A percentile compares a stretch with the other conserved stretches of the same genome.
Conservation (phyloP, 92 coral and sea anemone genomes). For the Porites lobata region DNA sequence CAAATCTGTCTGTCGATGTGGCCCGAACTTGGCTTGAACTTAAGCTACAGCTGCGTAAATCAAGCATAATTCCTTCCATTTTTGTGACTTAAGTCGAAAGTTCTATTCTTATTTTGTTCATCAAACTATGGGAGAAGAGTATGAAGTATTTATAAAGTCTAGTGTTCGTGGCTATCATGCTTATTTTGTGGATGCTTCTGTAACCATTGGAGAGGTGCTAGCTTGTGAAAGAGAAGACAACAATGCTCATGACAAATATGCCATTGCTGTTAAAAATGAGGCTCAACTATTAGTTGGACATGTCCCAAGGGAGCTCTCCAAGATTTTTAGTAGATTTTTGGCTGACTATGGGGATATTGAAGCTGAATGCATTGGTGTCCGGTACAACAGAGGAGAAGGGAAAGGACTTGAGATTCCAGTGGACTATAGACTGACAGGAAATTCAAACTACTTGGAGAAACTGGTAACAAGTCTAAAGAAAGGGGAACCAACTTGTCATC, state of each 20-base stretch:
- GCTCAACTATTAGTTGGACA: conserved; percentile 8
- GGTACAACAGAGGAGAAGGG: conserved; percentile 60
- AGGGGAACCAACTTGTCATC: conserved; percentile 27
- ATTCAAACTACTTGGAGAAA: background rate
- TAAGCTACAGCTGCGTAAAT: too few species aligned
- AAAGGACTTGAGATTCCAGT: too few species aligned
- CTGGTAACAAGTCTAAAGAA: background rate
- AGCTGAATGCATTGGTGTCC: conserved; percentile 63
- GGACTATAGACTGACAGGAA: conserved; percentile 24
- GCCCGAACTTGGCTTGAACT: too few species aligned
- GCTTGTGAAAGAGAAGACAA: conserved; percentile 44
- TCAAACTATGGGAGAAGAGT: too few species aligned
- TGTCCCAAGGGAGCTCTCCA: conserved; percentile 46
- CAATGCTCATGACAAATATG: conserved; percentile 46
- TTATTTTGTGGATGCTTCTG: conserved; percentile 55
- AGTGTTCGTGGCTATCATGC: background rate
- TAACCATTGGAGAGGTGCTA: conserved; percentile 55
- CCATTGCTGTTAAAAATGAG: conserved; percentile 4
- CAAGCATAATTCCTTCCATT: too few species aligned
- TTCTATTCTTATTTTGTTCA: too few species aligned
- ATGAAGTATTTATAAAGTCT: background rate
- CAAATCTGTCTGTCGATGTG: too few species aligned
- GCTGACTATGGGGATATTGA: conserved; percentile 55
- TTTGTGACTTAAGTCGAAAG: too few species aligned
- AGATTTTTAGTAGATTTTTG: conserved; percentile 37